Percentiles rank a stretch among this genome's conserved stretches.
These are phyloP conservation scores for Rhimphoctona megacephalus DNA, from an alignment of 2,888 invertebrate species.

Conservation along the genomic window DNA sequence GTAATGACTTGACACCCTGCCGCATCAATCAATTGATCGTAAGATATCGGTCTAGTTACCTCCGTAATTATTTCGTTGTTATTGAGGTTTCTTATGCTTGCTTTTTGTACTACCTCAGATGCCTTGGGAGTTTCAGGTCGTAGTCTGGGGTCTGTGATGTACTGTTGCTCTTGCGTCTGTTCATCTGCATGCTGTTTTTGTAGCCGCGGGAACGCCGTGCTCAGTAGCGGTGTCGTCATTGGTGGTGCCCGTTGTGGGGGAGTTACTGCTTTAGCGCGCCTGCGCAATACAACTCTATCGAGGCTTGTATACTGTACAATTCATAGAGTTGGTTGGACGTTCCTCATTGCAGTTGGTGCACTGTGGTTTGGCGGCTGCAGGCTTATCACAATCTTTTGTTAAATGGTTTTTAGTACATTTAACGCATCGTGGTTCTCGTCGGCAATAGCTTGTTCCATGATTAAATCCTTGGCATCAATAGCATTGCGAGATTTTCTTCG, in stretches of 20 bases:
- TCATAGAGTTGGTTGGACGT: background rate
- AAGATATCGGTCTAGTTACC: background rate
- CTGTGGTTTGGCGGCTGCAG: background rate
- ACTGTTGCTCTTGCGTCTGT: background rate
- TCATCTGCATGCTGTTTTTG: background rate
- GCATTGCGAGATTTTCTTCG: background rate
- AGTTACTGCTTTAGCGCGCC: background rate
- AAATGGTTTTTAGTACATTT: constrained; percentile 1
- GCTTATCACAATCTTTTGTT: background rate
- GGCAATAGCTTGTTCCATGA: background rate
- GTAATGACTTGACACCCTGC: no score
- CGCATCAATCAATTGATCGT: no score
- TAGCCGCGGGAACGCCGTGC: background rate
- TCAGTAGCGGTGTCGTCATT: background rate
- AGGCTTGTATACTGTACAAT: background rate
- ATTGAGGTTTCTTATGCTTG: background rate
- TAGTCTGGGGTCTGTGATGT: background rate
- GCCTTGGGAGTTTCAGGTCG: background rate
- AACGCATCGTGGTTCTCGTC: background rate
- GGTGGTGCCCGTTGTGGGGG: background rate
- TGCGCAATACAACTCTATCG: background rate
- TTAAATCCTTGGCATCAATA: background rate
- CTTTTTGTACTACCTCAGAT: background rate
- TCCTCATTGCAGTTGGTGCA: background rate
- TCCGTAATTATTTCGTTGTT: background rate